Base-by-base conservation (phyloP, 2,888 invertebrate genomes). In the Troides helena region DNA sequence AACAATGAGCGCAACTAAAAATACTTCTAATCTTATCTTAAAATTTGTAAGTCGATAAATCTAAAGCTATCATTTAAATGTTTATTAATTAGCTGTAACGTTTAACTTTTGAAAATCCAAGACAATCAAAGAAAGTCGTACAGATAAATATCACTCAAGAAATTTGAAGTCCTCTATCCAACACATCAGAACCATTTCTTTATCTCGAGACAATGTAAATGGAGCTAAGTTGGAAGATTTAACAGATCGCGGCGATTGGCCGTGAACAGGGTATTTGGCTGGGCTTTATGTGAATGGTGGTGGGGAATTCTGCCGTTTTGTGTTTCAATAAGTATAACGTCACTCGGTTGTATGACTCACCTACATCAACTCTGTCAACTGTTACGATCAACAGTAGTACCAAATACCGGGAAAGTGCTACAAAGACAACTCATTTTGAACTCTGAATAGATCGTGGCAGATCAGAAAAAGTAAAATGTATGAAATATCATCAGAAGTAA, bases 241-340 rank as follows among this genome's bases (percentile, higher is more conserved):
- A 36, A 68, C 65, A 67, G 65, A 74, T 71, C 72, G 63, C 67
- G 71, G 73, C 74, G 72, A 76, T 76, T 74, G 75, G 72, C 73
- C 74, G 76, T 77, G 76, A 78, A 81, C 82, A 82, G 83, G 82
- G 82, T 83, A 81, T 75, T 73, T 70, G 70, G 64, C 61, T 70
- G 62, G 67, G 67, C 67, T 57, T 57, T 53, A 36, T 66, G 63
- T 72, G 68, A 59, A 72, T 65, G 71, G 70, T 74, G 72, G 71
- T 74, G 72, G 62, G 64, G 67, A 67, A 64, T 67, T 67, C n/a
- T 56, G 43, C 36, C 63, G 68, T 72, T 74, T 72, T 74, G 56
- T 66, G 72, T 69, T 73, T 71, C 62, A 65, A 70, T 58, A 58
- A 23, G 23, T 23, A 23, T 23, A n/a, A n/a, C 53, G 8, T 53